A percentile compares a stretch with the other conserved stretches of the same genome.
Conservation (phyloP, 1,140 invertebrate species). For the Drosophila yakuba region DNA sequence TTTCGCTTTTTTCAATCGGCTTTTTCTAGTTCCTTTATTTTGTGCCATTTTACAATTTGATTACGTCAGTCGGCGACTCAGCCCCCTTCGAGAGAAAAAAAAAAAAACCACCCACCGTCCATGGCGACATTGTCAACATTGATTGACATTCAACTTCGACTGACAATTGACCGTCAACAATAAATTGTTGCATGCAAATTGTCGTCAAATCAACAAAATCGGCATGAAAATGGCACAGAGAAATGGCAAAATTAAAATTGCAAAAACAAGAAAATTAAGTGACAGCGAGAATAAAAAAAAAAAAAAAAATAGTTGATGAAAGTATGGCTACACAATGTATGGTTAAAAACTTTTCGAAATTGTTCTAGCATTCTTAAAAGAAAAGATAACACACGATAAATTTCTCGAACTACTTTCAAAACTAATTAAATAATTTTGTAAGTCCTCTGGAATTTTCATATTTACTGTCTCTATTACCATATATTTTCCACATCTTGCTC, state of each 20-base stretch:
- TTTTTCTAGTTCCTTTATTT: conserved; percentile 26
- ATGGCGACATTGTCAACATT: conserved; percentile 45
- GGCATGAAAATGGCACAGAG: conserved; percentile 8
- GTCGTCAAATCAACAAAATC: conserved; percentile 50
- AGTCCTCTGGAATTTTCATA: neutral
- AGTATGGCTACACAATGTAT: neutral
- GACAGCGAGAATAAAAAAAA: neutral
- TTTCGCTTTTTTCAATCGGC: conserved; percentile 51
- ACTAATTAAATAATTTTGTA: neutral
- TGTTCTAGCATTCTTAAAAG: neutral
- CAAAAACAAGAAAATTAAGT: conserved; percentile 40
- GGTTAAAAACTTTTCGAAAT: neutral
- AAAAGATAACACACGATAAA: too few species aligned
- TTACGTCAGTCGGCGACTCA: conserved; percentile 21
- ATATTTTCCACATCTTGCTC: neutral
- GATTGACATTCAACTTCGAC: conserved; percentile 35
- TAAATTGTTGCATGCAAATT: conserved; percentile 54
- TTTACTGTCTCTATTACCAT: neutral
- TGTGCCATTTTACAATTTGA: conserved; percentile 43
- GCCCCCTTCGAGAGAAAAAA: neutral
- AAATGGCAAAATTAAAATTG: conserved; percentile 3
- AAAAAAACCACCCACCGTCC: neutral
- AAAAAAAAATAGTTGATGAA: neutral
- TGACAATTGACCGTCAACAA: conserved; percentile 49
- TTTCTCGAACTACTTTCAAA: neutral